Conservation (phyloP, 1,140 invertebrate genomes). For the Hylaeus volcanicus region DNA sequence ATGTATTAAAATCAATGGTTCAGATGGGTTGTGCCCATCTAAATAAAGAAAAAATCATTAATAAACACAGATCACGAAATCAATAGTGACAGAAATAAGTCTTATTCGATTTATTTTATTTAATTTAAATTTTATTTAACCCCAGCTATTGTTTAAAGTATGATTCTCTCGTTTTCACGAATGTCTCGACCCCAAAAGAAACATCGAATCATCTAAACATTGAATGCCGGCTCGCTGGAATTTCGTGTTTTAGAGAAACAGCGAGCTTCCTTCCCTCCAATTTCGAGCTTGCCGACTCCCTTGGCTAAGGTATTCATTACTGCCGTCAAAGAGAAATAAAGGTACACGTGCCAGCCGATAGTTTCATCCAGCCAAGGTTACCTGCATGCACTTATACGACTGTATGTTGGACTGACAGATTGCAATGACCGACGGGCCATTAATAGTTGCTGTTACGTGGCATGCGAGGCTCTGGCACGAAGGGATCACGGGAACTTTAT, state of each 20-base stretch:
- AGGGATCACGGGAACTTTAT: slow-evolving; percentile 58
- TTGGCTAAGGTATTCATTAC: not conserved
- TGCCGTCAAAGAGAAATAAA: not conserved
- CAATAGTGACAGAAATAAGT: too few species aligned
- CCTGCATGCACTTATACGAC: slow-evolving; percentile 23
- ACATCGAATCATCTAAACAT: too few species aligned
- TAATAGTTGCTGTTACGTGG: slow-evolving; percentile 59
- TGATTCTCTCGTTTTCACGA: too few species aligned
- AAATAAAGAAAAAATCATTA: too few species aligned
- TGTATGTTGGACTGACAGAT: slow-evolving; percentile 33
- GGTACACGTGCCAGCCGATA: slow-evolving; percentile 1
- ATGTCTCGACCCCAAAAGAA: too few species aligned
- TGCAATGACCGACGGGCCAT: slow-evolving; percentile 42
- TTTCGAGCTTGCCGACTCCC: not conserved
- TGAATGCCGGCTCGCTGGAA: too few species aligned
- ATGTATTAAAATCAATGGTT: too few species aligned
- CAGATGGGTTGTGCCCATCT: too few species aligned
- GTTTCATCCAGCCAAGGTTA: slow-evolving; percentile 39
- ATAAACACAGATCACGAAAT: too few species aligned
- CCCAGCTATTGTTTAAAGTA: too few species aligned
- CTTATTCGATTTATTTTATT: too few species aligned
- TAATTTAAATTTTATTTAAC: too few species aligned
- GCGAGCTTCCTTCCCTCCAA: not conserved
- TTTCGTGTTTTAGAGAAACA: not conserved
- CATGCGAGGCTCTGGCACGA: slow-evolving; percentile 54